Percentiles rank a stretch among this genome's conserved stretches.
Evolutionary conservation across 1,140 invertebrate species (phyloP).

Genomic region (Plectrocnemia conspersa): DNA sequence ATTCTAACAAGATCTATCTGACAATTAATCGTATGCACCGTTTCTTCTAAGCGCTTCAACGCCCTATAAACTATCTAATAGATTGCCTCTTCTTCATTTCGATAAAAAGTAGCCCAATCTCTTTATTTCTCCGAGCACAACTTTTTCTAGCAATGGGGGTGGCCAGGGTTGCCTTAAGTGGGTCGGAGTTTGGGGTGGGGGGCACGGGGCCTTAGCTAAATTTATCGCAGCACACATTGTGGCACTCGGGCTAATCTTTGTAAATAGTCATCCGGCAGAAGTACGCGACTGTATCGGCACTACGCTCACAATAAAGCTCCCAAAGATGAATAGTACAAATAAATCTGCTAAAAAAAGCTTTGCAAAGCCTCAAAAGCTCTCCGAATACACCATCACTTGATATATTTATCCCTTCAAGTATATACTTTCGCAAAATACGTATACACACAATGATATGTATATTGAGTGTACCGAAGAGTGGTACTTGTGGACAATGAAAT

Average conservation of each 20-base stretch:
- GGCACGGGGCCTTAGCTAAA: constrained; percentile 24
- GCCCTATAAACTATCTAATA: constrained; percentile 29
- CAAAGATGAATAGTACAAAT: constrained; percentile 35
- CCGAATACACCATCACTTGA: no score
- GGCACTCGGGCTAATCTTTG: constrained; percentile 29
- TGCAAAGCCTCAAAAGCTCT: constrained; percentile 20
- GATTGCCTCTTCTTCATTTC: constrained; percentile 29
- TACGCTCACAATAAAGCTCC: constrained; percentile 27
- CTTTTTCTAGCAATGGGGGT: constrained; percentile 17
- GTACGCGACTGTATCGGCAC: constrained; percentile 30
- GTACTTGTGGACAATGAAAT: no score
- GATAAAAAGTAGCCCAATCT: constrained; percentile 24
- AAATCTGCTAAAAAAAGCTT: constrained; percentile 33
- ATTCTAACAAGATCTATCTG: no score
- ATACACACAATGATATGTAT: no score
- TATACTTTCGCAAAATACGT: no score
- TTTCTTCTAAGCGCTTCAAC: no score
- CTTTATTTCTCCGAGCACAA: constrained; percentile 10
- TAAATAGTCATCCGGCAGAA: constrained; percentile 31
- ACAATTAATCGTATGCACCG: no score
- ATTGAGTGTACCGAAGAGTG: no score
- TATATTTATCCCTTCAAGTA: no score
- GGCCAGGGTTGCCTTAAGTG: no score
- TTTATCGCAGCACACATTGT: constrained; percentile 33
- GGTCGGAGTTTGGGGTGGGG: no score